phyloP scores from a whole-genome alignment of 2,797 vertebrate species.

The Pteropus rufus region DNA sequence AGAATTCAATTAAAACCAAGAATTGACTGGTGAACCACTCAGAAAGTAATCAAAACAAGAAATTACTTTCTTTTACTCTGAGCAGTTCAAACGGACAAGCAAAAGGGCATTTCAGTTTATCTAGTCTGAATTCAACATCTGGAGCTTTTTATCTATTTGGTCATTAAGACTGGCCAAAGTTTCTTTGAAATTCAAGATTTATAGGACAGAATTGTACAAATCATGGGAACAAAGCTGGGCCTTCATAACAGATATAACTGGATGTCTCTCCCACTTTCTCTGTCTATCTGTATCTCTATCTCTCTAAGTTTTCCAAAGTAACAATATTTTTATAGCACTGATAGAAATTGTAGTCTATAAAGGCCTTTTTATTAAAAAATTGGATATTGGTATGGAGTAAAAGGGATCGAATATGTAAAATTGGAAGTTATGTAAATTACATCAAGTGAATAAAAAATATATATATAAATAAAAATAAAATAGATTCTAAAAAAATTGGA shows the following conservation, averaged over 20 bases:
- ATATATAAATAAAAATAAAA: no score
- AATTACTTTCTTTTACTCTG: background rate
- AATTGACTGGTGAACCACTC: background rate
- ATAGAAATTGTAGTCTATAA: background rate
- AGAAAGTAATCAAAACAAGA: conserved; percentile 7
- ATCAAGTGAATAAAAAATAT: no score
- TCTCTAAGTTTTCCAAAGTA: background rate
- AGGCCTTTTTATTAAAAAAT: background rate
- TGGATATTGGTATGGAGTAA: background rate
- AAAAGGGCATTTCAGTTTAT: background rate
- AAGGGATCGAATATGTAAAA: no score
- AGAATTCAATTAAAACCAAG: background rate
- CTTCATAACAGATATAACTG: background rate
- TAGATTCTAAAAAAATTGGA: background rate
- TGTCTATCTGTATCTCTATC: background rate
- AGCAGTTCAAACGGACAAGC: background rate
- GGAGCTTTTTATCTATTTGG: background rate
- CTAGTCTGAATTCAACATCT: background rate
- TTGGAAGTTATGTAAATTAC: no score
- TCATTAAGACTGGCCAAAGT: background rate
- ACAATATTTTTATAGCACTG: background rate
- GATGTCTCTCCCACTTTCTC: background rate
- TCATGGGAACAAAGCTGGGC: background rate
- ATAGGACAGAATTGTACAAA: background rate
- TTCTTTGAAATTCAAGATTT: background rate